phyloP scores from a whole-genome alignment of 2,888 invertebrate genomes.

The Polymixis flavicincta region DNA sequence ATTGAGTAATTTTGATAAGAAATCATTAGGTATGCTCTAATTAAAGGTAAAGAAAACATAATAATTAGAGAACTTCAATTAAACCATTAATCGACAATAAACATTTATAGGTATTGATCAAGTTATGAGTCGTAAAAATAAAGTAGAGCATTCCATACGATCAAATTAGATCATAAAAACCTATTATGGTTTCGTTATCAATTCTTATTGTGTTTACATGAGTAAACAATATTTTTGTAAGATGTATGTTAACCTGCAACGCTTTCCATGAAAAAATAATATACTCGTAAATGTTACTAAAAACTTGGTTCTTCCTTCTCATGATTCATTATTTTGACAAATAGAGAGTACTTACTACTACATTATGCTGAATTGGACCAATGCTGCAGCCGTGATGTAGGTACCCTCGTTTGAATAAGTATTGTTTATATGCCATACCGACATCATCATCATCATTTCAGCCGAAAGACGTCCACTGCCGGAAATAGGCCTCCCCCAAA shows the following conservation, averaged over 20 bases:
- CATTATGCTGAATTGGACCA: neutral
- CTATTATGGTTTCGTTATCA: constrained; percentile 31
- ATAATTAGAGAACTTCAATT: constrained; percentile 32
- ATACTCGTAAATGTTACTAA: neutral
- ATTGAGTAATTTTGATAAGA: neutral
- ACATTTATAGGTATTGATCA: constrained; percentile 30
- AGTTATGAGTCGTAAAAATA: constrained; percentile 49
- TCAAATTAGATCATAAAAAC: constrained; percentile 47
- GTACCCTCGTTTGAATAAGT: neutral
- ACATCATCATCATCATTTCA: no score
- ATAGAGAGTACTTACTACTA: neutral
- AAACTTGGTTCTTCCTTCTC: neutral
- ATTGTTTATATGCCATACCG: no score
- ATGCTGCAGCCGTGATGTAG: neutral
- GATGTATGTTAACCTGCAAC: neutral
- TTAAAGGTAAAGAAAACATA: neutral
- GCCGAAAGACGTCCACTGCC: no score
- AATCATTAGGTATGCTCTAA: neutral
- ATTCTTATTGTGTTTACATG: constrained; percentile 27
- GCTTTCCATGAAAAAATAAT: neutral
- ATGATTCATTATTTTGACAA: neutral
- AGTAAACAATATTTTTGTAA: constrained; percentile 3
- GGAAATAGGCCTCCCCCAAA: no score
- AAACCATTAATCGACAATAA: constrained; percentile 34
- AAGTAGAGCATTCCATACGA: constrained; percentile 29